Percentiles rank a stretch among this genome's conserved stretches.
These are phyloP conservation scores for Batillaria attramentaria DNA, from an alignment of 1,140 invertebrate genomes.

Conservation along the genomic window DNA sequence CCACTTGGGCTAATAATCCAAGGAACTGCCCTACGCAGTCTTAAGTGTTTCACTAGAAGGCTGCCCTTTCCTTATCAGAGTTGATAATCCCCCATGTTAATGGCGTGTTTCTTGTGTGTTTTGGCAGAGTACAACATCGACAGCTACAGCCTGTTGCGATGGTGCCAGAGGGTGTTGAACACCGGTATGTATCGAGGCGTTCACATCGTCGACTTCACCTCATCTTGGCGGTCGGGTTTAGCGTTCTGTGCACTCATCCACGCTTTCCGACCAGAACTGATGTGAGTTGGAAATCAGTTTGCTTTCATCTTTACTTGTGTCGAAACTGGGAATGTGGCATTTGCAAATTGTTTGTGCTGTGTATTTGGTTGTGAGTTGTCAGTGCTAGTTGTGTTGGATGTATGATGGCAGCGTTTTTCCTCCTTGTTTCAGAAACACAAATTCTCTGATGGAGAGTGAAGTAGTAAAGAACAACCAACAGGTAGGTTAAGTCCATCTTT, in stretches of 20 bases:
- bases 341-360: no score
- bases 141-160: constrained; percentile 80
- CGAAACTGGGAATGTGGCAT: no score
- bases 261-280: constrained; percentile 89
- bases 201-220: constrained; percentile 79
- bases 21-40: no score
- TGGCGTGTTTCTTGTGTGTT: neutral
- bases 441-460: constrained; percentile 78
- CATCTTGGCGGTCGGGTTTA: constrained; percentile 83
- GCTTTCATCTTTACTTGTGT: neutral
- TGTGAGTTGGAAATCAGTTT: constrained; percentile 70
- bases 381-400: no score
- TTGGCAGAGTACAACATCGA: constrained; percentile 59
- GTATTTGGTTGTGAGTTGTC: no score
- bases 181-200: constrained; percentile 76
- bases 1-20: no score
- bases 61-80: no score
- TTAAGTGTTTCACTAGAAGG: no score
- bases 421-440: constrained; percentile 79
- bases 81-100: no score
- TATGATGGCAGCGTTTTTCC: no score
- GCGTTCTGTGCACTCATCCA: constrained; percentile 88
- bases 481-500: constrained; percentile 50
- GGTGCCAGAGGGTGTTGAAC: constrained; percentile 83
- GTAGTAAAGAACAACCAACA: constrained; percentile 82